A percentile compares a stretch with the other conserved stretches of the same genome.
Conservation (phyloP, 2,113 vertebrate species). For the Scatophagus argus region DNA sequence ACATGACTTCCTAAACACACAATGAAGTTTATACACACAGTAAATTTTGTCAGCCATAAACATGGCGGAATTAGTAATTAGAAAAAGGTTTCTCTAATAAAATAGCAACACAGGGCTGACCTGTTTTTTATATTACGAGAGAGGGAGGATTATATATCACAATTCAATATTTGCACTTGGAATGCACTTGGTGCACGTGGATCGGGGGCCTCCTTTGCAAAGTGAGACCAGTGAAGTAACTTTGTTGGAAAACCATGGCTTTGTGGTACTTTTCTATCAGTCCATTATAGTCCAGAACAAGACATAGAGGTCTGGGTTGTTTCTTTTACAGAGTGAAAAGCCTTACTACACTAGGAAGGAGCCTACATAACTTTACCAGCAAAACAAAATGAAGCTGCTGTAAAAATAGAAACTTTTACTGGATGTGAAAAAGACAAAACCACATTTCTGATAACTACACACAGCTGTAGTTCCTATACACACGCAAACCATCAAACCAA, state of each 20-base stretch:
- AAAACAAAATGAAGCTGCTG: background rate
- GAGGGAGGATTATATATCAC: background rate
- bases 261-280: background rate
- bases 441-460: background rate
- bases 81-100: background rate
- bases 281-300: background rate
- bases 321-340: background rate
- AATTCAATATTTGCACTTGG: background rate
- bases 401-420: background rate
- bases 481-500: background rate
- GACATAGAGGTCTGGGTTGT: background rate
- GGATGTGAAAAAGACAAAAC: background rate
- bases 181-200: background rate
- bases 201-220: too few relatives aligned
- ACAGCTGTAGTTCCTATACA: background rate
- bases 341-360: background rate
- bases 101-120: background rate
- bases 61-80: background rate
- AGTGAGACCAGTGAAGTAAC: background rate
- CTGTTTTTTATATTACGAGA: background rate
- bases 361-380: too few relatives aligned
- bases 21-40: background rate
- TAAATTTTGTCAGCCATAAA: background rate
- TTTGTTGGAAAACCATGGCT: too few relatives aligned
- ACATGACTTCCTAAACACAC: slow-evolving; percentile 7